Evolutionary conservation across 1,140 invertebrate species (phyloP), one percentile per base, ranked within the genome.

Genomic region (Lepidurus couesii): DNA sequence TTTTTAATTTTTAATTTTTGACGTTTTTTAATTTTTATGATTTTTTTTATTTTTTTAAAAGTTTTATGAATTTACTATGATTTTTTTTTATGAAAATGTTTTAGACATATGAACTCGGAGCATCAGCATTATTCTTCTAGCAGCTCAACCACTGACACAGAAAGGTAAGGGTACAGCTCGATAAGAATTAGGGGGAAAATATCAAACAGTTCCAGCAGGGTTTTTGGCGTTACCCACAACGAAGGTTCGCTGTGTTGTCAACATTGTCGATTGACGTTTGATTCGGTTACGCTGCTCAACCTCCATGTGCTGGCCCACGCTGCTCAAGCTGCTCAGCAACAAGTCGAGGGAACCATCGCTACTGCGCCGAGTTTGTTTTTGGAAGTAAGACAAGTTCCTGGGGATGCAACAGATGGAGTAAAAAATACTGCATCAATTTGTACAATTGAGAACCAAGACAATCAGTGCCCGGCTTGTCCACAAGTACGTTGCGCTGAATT

Each of bases 231-330:
- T 44, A 43, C n/a, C 26, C 73, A 21, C 24, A 44, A 24, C 1
- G 47, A 34, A 77, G 44, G 82, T 75, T 87, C 88, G 44, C 89
- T 87, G 87, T 85, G 86, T 80, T 90, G 90, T 82, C 84, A 83
- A 4, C 84, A 87, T 77, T 90, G 90, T 82, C 84, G 86, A 78
- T 82, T 89, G 74, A 86, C 86, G 13, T 91, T 91, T 83, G 85
- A 86, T 78, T 88, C 88, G 81, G 81, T 86, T 4, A 85, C 84
- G 16, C 80, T 90, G 5, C 84, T 90, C 0, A 88, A 88, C 81
- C 81, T 90, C 11, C 89, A 90, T 81, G 86, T 86, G 7, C 81
- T 89, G 3, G 83, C 85, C 10, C 89, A 91, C 83, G 85, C 84
- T 24, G 84, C 86, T 7, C 86, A 88, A 73, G 80, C n/a, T 80